A percentile compares a stretch with the other conserved stretches of the same genome.
phyloP scores from a whole-genome alignment of 2,888 invertebrate genomes.

The Unio delphinus region DNA sequence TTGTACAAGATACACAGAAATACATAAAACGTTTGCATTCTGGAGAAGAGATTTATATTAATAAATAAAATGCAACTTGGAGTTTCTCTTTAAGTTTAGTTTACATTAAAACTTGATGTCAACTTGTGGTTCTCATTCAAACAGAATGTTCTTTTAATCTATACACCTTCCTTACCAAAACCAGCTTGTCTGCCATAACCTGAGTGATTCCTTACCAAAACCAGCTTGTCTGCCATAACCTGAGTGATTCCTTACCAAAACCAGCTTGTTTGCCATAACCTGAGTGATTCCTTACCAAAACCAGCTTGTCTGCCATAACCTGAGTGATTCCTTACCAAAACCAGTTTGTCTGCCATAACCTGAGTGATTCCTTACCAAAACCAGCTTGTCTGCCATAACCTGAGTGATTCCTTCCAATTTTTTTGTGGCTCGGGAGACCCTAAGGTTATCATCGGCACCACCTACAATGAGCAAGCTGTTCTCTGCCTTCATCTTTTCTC shows the following conservation, averaged over 20 bases:
- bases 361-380: conserved; percentile 77
- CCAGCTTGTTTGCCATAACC: conserved; percentile 83
- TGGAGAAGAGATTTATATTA: no score
- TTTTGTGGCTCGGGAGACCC: conserved; percentile 81
- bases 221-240: conserved; percentile 83
- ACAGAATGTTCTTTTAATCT: background rate
- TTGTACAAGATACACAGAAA: no score
- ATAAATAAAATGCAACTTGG: no score
- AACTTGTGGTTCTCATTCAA: background rate
- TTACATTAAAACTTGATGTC: background rate
- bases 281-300: conserved; percentile 77
- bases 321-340: conserved; percentile 77
- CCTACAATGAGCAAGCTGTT: conserved; percentile 85
- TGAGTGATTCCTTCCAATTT: conserved; percentile 85
- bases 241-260: conserved; percentile 77
- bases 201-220: conserved; percentile 85
- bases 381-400: conserved; percentile 83
- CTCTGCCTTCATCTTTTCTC: conserved; percentile 84
- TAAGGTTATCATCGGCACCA: conserved; percentile 83
- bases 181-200: conserved; percentile 83
- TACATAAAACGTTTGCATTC: no score
- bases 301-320: conserved; percentile 83
- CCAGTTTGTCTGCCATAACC: conserved; percentile 83
- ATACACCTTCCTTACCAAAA: conserved; percentile 74
- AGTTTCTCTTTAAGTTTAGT: background rate